Base-by-base conservation (phyloP, 2,888 invertebrate species). In the Cephus runcator region DNA sequence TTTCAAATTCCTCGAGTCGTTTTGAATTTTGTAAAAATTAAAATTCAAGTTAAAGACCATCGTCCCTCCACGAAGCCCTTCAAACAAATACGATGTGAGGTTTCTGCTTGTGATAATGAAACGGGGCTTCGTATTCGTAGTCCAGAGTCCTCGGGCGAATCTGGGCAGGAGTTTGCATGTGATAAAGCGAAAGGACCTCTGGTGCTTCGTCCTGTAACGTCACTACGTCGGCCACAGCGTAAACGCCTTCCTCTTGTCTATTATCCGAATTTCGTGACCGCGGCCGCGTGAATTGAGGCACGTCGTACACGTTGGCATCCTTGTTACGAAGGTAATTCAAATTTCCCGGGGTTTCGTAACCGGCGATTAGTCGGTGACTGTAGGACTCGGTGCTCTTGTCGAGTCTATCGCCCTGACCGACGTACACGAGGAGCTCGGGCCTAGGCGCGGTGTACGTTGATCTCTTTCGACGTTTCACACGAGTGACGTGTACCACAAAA, bases 1-100 rank as follows among this genome's bases (percentile, higher is more conserved):
- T 1, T 35, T 12, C 3, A 56, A 56, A 23, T 56, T 56, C 56
- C 23, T 56, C 56, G 23, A 56, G 23, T 56, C 23, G 2, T 9
- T 56, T 23, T 56, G 9, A 2, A 56, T 56, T 56, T 56, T 56
- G 56, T 56, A 23, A 56, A 56, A 56, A 1, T 9, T 0, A 6
- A 15, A 56, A 56, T 9, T 56, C 56, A 56, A 56, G 9, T 1
- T 56, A 56, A 23, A 56, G 56, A 23, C 56, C 56, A 9, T 56
- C 56, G 15, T 56, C 23, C 56, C 9, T 56, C 2, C 2, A 9
- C 23, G 56, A 23, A 56, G 56, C 56, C 23, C 34, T 80, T 88
- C 85, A 91, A 78, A 91, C 91, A 78, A 91, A 91, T 76, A 91
- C 91, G 69, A 91, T 89, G 83, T 91, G 91, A n/a, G 91, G 89